Percentiles rank a stretch among this genome's conserved stretches.
phyloP scores from a whole-genome alignment of 2,888 invertebrate genomes.

The Phrixothrix hirtus region DNA sequence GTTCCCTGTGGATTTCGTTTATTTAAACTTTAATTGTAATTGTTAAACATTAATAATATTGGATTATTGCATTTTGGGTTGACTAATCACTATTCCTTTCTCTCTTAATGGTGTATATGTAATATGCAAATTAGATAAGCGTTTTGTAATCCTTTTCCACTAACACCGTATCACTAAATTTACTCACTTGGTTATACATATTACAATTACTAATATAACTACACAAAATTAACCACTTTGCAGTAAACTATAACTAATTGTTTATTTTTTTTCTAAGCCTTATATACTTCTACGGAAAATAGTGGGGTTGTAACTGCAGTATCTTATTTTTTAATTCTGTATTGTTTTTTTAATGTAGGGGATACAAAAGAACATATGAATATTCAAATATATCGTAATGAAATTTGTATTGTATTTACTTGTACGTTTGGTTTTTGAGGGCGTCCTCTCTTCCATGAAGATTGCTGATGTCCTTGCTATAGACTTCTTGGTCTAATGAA shows the following conservation, averaged over 20 bases:
- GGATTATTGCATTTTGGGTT: no score
- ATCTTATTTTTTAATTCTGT: constrained; percentile 39
- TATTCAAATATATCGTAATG: constrained; percentile 37
- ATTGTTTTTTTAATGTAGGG: constrained; percentile 47
- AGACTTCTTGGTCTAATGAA: constrained; percentile 47
- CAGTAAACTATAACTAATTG: constrained; percentile 25
- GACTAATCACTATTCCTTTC: no score
- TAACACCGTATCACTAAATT: constrained; percentile 1
- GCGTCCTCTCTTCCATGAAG: constrained; percentile 51
- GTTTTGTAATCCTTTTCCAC: not conserved
- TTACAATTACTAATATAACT: not conserved
- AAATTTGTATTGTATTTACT: constrained; percentile 35
- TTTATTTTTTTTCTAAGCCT: constrained; percentile 26
- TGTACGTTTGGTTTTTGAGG: constrained; percentile 44
- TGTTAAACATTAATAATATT: no score
- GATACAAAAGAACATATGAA: constrained; percentile 35
- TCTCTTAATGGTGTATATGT: no score
- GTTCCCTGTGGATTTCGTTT: no score
- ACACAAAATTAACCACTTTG: constrained; percentile 1
- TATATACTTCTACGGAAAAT: constrained; percentile 33
- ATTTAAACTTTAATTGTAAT: no score
- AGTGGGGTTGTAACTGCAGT: constrained; percentile 37
- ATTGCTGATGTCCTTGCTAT: constrained; percentile 53
- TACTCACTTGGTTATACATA: constrained; percentile 12
- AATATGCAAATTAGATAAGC: no score